Evolutionary conservation across 2,113 vertebrate genomes (phyloP).

Genomic region (Crotalus helleri): DNA sequence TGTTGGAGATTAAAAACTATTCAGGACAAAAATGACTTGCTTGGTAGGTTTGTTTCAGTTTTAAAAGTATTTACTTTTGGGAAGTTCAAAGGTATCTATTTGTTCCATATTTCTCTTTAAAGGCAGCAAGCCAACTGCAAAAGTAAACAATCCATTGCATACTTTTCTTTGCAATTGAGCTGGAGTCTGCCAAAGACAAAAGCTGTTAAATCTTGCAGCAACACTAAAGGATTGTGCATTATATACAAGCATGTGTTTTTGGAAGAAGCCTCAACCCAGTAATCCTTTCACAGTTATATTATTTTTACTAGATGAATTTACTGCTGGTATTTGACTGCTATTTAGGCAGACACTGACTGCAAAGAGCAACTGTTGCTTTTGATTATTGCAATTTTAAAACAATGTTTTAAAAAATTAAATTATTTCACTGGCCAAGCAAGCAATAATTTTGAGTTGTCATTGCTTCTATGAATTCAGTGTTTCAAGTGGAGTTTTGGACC

Average conservation of each 20-base stretch:
- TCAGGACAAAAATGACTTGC: background rate
- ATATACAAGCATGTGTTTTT: background rate
- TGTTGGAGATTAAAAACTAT: background rate
- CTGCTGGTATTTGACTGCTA: background rate
- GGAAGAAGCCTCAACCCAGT: background rate
- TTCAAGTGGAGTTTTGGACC: background rate
- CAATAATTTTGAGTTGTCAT: background rate
- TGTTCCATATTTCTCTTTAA: background rate
- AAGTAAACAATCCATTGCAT: background rate
- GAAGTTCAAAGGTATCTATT: background rate
- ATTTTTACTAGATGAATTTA: background rate
- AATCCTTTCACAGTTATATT: background rate
- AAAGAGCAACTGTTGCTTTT: background rate
- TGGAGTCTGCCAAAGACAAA: background rate
- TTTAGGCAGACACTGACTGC: background rate
- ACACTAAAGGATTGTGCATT: background rate
- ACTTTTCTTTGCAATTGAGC: background rate
- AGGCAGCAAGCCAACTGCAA: background rate
- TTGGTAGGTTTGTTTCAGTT: background rate
- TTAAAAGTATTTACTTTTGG: background rate
- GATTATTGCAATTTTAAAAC: background rate
- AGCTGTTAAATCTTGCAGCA: background rate
- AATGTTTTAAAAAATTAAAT: background rate
- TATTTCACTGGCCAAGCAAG: background rate
- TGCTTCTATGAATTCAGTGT: background rate